Percentiles rank a stretch among this genome's conserved stretches.
Evolutionary conservation across 1,140 invertebrate species (phyloP).

Genomic region (Bombus superbus): DNA sequence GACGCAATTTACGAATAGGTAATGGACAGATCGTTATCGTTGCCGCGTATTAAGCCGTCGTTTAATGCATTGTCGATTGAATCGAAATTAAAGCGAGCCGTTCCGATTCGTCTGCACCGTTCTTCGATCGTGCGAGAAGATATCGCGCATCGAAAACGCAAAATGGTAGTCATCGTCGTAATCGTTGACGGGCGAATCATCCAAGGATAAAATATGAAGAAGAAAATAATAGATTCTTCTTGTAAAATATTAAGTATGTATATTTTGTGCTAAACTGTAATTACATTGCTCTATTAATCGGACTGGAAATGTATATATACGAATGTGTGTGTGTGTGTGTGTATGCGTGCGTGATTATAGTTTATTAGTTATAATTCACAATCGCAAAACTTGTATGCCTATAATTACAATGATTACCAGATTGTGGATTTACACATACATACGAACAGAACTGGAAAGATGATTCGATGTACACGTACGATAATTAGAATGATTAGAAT

Average conservation of each 20-base stretch:
- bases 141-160: background rate
- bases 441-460: background rate
- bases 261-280: background rate
- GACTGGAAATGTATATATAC: too few relatives aligned
- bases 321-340: too few relatives aligned
- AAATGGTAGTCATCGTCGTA: background rate
- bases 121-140: background rate
- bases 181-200: background rate
- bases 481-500: too few relatives aligned
- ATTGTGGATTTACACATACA: background rate
- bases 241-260: background rate
- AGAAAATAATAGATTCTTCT: background rate
- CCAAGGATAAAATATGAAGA: background rate
- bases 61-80: constrained; percentile 28
- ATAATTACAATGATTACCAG: background rate
- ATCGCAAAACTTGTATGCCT: background rate
- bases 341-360: background rate
- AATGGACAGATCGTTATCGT: constrained; percentile 50
- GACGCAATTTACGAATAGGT: constrained; percentile 41
- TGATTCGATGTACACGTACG: background rate
- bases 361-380: background rate
- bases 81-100: constrained; percentile 37
- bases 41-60: constrained; percentile 8
- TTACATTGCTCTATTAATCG: too few relatives aligned
- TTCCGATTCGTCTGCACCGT: background rate